Base-by-base conservation (phyloP, 2,113 vertebrate species). In the Daubentonia madagascariensis region DNA sequence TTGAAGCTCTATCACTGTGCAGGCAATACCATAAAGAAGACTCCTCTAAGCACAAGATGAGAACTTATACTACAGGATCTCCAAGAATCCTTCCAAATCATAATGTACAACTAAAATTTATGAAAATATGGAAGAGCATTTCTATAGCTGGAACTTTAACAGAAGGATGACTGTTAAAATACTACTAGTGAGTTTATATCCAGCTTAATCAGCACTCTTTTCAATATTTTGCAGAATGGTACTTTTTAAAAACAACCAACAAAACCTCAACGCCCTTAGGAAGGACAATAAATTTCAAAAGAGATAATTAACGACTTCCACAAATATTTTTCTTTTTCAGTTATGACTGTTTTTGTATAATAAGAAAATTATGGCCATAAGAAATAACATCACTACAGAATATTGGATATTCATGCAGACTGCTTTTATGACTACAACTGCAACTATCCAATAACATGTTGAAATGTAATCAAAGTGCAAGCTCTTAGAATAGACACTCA, bases 391-490 rank as follows among this genome's bases (percentile, higher is more conserved):
- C 35, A 70, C 50, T 91, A 89, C 32, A 61, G 54, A 92, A 92
- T 63, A 86, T 1, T 45, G 13, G 75, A 94, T 68, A 75, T 67
- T 94, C 73, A 90, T 22, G 18, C 10, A 84, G 32, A 86, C 11
- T 85, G 57, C 61, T 88, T 97, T 73, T 63, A 88, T 70, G 37
- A 93, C 8, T 84, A 2, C 37, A 85, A 76, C 4, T n/a, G 7
- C 32, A 93, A 86, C 73, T 89, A 72, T 76, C 91, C 72, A 90
- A 18, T 84, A 87, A 94, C 61, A 90, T 81, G 43, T n/a, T 92
- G 80, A 96, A 97, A 94, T 76, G 50, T 87, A 95, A 97, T 85
- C 84, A 81, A 97, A 92, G 84, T n/a, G 70, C 75, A 96, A 65
- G 48, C 76, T 90, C 96, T 97, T 52, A 96, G 67, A 97, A 96